Conservation (phyloP, 2,888 invertebrate genomes). For the Amiota mariae region DNA sequence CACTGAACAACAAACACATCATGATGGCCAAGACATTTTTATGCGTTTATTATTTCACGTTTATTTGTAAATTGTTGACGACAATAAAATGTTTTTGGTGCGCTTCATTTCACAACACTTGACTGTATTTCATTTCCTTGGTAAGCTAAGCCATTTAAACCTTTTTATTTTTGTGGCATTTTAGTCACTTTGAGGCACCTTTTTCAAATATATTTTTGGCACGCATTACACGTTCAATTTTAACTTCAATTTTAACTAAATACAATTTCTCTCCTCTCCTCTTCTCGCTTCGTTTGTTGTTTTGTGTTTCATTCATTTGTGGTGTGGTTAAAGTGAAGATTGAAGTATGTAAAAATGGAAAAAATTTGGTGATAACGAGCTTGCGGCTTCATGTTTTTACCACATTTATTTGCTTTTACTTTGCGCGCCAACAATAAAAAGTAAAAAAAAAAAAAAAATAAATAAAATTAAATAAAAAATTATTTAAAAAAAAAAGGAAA, state of each 20-base stretch:
- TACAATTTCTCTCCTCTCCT: neutral
- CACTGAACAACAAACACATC: neutral
- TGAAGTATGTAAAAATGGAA: conserved; percentile 40
- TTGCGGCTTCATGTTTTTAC: conserved; percentile 61
- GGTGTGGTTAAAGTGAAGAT: neutral
- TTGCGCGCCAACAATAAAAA: conserved; percentile 4
- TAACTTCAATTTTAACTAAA: conserved; percentile 2
- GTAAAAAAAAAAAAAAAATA: conserved; percentile 50
- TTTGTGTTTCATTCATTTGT: neutral
- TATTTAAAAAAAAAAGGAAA: too few relatives aligned
- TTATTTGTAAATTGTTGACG: conserved; percentile 63
- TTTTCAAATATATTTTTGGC: conserved; percentile 18
- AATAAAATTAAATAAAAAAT: neutral
- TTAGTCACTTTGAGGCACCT: neutral
- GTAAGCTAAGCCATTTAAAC: conserved; percentile 25
- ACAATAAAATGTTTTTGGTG: conserved; percentile 51
- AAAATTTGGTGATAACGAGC: conserved; percentile 66
- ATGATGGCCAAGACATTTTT: neutral
- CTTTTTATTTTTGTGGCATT: neutral
- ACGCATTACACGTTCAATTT: conserved; percentile 58
- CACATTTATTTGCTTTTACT: conserved; percentile 58
- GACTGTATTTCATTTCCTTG: neutral
- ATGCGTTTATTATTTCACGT: conserved; percentile 51
- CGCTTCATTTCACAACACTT: conserved; percentile 3
- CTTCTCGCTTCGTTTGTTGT: neutral